Evolutionary conservation across 1,140 invertebrate genomes (phyloP).

Genomic region (Globodera rostochiensis): DNA sequence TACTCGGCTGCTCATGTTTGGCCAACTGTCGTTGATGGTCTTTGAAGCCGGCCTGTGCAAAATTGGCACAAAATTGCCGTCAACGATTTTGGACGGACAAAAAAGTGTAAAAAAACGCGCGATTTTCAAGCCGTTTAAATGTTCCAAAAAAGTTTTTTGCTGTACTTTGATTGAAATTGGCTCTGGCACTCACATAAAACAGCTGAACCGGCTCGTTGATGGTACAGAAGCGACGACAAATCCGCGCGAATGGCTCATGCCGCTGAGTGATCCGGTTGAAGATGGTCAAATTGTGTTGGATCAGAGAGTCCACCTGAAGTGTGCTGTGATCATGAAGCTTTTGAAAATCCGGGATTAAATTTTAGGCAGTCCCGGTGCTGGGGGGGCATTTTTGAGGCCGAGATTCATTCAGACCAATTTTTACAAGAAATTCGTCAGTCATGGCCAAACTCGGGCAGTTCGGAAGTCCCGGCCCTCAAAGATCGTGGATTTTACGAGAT

Average conservation of each 20-base stretch:
- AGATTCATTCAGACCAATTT: no score
- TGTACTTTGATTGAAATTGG: neutral
- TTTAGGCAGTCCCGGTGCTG: no score
- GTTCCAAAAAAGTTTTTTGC: neutral
- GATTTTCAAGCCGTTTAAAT: no score
- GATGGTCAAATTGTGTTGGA: slow-evolving; percentile 53
- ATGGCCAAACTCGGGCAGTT: no score
- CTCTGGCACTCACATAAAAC: slow-evolving; percentile 40
- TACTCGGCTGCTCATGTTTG: slow-evolving; percentile 33
- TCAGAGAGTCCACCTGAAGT: slow-evolving; percentile 30
- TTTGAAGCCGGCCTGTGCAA: slow-evolving; percentile 10
- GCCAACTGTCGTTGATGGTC: slow-evolving; percentile 42
- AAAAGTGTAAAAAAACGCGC: no score
- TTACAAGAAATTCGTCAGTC: no score
- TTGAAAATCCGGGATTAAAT: no score
- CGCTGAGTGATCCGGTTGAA: slow-evolving; percentile 47
- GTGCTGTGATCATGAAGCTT: no score
- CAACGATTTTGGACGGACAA: no score
- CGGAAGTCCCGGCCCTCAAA: no score
- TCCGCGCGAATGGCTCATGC: slow-evolving; percentile 53
- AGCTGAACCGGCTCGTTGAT: slow-evolving; percentile 59
- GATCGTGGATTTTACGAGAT: no score
- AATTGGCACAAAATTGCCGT: neutral
- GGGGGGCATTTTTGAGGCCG: no score
- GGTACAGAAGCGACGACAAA: slow-evolving; percentile 56